Conservation (phyloP, 2,113 vertebrate genomes). For the Pseudorasbora parva region DNA sequence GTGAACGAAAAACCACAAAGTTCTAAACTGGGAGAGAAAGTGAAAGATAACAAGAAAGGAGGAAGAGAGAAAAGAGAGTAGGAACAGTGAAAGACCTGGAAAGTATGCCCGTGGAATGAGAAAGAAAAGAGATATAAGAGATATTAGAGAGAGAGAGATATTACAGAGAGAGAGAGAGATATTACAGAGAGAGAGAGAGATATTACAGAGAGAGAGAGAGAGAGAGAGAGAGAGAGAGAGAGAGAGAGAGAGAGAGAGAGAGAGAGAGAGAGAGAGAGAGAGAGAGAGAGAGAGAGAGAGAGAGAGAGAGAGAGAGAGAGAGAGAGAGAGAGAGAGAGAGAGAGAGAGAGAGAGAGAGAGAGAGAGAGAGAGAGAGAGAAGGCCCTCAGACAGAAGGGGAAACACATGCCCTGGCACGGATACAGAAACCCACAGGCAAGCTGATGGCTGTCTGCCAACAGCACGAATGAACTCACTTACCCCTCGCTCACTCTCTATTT, state of each 20-base stretch:
- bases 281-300: too few relatives aligned
- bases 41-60: constrained; percentile 1
- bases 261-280: too few relatives aligned
- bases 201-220: too few relatives aligned
- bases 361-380: constrained; percentile 52
- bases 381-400: constrained; percentile 76
- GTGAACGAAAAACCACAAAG: constrained; percentile 59
- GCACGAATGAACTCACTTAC: constrained; percentile 77
- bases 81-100: constrained; percentile 17
- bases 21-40: neutral
- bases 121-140: constrained; percentile 34
- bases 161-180: too few relatives aligned
- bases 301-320: too few relatives aligned
- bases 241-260: too few relatives aligned
- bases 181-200: too few relatives aligned
- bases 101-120: constrained; percentile 39
- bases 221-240: too few relatives aligned
- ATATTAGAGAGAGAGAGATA: too few relatives aligned
- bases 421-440: constrained; percentile 79
- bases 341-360: constrained; percentile 21
- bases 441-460: constrained; percentile 71
- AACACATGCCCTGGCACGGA: constrained; percentile 78
- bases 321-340: too few relatives aligned
- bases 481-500: constrained; percentile 49
- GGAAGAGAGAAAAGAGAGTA: neutral